A percentile compares a stretch with the other conserved stretches of the same genome.
Conservation (phyloP, 2,888 invertebrate genomes). For the Adelognathus sp. region DNA sequence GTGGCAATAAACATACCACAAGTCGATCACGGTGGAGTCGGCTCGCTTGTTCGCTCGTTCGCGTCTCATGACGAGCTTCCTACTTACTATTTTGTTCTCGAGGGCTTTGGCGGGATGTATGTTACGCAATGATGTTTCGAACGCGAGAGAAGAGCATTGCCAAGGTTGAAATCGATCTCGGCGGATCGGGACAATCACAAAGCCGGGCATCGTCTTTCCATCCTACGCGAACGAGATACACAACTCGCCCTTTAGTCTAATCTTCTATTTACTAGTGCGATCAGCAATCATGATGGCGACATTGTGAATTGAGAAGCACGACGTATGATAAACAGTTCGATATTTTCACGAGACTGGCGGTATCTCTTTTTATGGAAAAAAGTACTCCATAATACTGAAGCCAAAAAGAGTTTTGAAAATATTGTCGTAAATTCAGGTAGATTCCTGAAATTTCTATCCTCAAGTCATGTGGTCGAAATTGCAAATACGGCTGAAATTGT, state of each 20-base stretch:
- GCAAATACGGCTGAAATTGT: no score
- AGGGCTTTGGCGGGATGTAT: slow-evolving; percentile 3
- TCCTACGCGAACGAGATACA: slow-evolving; percentile 14
- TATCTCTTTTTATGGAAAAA: no score
- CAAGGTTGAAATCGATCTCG: slow-evolving; percentile 28
- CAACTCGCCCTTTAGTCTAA: not conserved
- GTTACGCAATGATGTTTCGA: slow-evolving; percentile 27
- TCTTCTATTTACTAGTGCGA: not conserved
- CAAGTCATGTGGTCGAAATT: no score
- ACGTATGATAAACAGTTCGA: no score
- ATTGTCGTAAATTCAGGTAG: no score
- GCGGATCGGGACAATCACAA: slow-evolving; percentile 36
- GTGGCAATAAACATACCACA: slow-evolving; percentile 69
- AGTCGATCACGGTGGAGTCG: slow-evolving; percentile 9
- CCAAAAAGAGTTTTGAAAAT: no score
- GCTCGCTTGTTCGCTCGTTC: not conserved
- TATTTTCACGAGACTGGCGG: no score
- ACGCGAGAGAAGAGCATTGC: slow-evolving; percentile 38
- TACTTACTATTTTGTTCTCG: slow-evolving; percentile 25
- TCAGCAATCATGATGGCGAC: no score
- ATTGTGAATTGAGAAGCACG: no score
- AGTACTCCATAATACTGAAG: no score
- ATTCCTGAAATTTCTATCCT: no score
- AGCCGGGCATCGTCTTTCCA: not conserved
- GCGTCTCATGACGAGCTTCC: slow-evolving; percentile 19